Evolutionary conservation across 2,888 invertebrate species (phyloP), one percentile per base, ranked within the genome.

Genomic region (Heteropelma amictum): DNA sequence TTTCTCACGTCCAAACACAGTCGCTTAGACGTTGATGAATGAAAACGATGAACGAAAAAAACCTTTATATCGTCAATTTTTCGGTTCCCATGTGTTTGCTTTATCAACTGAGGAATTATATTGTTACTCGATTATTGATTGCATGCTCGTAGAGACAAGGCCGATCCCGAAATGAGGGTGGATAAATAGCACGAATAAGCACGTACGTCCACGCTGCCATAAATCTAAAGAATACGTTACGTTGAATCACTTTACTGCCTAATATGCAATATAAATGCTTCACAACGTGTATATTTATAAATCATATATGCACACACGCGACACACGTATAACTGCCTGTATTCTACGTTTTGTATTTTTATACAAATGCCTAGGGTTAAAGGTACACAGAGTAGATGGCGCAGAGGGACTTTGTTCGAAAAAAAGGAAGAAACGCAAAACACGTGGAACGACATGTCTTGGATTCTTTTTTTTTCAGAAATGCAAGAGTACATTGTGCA

Each of bases 401-500:
- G 61, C 33, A n/a, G n/a, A n/a, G n/a, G n/a, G n/a, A n/a, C n/a
- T n/a, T n/a, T n/a, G n/a, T 49, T 54, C 10, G 61, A 51, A 42
- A 21, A n/a, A 69, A 56, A 80, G 71, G 69, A 58, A 60, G 72
- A 72, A 72, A 53, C 69, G 72, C 77, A 80, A 70, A 42, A 56
- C 49, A 56, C 69, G 70, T 65, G 71, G 67, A 68, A 80, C 72
- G 72, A 74, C 64, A 76, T 81, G 72, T 80, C 56, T 85, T 81
- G 82, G 83, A 83, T 79, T 83, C 81, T 54, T 76, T 74, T 77
- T 54, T 87, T 88, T 87, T 81, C 88, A 88, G 88, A 88, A 87
- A 88, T 87, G 86, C 88, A 88, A 85, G 83, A 83, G 82, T 83
- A 85, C 84, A 81, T 80, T 83, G 82, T 87, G 85, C 85, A 88